Evolutionary conservation across 2,113 vertebrate genomes (phyloP).

Genomic region (Empidonax traillii): DNA sequence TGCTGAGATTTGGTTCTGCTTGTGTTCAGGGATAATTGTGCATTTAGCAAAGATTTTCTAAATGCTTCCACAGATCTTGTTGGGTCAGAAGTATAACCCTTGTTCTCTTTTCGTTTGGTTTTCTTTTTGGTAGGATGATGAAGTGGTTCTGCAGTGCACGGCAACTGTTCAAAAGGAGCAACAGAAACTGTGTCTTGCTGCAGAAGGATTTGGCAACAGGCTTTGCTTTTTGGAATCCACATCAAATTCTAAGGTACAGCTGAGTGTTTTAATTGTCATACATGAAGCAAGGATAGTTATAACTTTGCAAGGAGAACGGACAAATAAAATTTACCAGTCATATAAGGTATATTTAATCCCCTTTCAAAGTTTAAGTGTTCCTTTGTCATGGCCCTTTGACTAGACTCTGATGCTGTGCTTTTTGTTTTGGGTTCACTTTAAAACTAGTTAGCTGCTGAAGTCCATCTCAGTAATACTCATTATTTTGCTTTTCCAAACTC

Average conservation of each 20-base stretch:
- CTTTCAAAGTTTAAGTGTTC: neutral
- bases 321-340: neutral
- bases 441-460: neutral
- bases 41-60: neutral
- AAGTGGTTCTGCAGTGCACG: conserved; percentile 94
- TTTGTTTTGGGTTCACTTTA: neutral
- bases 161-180: conserved; percentile 92
- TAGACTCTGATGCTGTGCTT: neutral
- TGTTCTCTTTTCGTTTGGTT: neutral
- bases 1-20: neutral
- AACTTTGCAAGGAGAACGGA: neutral
- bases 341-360: neutral
- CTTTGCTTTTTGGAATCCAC: conserved; percentile 97
- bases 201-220: conserved; percentile 95
- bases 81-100: neutral
- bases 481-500: neutral
- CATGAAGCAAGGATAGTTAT: neutral
- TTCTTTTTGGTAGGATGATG: conserved; percentile 83
- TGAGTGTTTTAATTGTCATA: neutral
- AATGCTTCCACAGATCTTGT: neutral
- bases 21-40: neutral
- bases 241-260: conserved; percentile 92
- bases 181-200: conserved; percentile 93
- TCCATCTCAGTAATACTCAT: neutral
- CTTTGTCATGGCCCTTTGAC: neutral